Evolutionary conservation across 2,888 invertebrate species (phyloP), one percentile per base, ranked within the genome.

Genomic region (Tuta absoluta): DNA sequence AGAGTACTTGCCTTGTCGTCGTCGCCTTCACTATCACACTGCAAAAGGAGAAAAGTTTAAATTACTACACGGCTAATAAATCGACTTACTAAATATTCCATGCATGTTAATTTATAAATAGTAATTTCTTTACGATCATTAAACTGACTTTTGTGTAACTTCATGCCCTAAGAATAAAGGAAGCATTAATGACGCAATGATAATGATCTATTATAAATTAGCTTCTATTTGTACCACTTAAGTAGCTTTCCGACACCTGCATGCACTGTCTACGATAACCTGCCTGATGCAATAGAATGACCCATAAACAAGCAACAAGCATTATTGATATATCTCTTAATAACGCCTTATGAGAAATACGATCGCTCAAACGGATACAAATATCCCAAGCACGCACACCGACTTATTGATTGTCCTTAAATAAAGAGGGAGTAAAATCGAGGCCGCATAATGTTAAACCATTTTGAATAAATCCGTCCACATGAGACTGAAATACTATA

Each of bases 21-120:
- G 93, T 96, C 96, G 92, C 95, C 96, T 94, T 96, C 96, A 94
- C 96, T 97, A 96, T 96, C 96, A 96, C 96, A 97, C 96, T 97
- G 94, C 75, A 95, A 95, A 87, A 92, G 87, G 87, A 89, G 91
- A 91, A 88, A 87, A 83, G 58, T 66, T 64, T 53, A 57, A n/a
- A 57, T 63, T 63, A 63, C 49, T 59, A 38, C 21, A 62, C 58
- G 14, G 56, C n/a, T 45, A 45, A 45, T 45, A 17, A n/a, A 45
- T 45, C 45, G 45, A 45, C n/a, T 59, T 60, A 59, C 41, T 41
- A 1, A 23, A 59, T 37, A 59, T 19, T 59, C 14, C 60, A 60
- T 60, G 60, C 60, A 24, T 14, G 23, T 60, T 38, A 38, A 60
- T 60, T 41, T 45, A 10, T 3, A 60, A 24, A n/a, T 48, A 45